A percentile compares a stretch with the other conserved stretches of the same genome.
These are phyloP conservation scores for Urocyon cinereoargenteus DNA, from an alignment of 2,797 vertebrate species.

Conservation along the genomic window DNA sequence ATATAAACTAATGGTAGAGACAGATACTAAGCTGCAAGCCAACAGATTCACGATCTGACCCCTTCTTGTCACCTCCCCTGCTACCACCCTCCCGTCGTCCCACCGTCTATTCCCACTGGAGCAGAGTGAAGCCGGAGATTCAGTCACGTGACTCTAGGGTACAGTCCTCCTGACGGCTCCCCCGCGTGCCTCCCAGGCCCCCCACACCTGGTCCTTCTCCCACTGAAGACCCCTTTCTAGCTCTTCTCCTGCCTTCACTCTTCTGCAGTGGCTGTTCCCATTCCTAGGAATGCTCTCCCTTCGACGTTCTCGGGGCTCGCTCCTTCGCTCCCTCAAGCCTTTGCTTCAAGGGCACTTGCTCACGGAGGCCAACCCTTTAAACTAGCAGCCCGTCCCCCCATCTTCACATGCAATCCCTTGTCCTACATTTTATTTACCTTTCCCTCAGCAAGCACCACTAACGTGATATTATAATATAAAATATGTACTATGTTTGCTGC, in stretches of 20 bases:
- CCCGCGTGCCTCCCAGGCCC: not conserved
- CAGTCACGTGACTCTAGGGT: not conserved
- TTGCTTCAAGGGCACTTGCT: not conserved
- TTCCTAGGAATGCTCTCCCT: not conserved
- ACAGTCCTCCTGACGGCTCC: fast-evolving
- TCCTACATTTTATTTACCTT: not conserved
- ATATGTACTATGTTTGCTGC: not conserved
- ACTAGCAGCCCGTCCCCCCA: fast-evolving
- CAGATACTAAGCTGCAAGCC: not conserved
- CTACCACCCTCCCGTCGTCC: fast-evolving
- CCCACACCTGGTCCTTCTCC: not conserved
- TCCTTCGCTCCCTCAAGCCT: not conserved
- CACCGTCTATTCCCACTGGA: not conserved
- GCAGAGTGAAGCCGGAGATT: not conserved
- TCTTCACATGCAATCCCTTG: not conserved
- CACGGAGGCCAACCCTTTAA: too few relatives aligned
- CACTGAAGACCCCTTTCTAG: too few relatives aligned
- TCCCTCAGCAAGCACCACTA: fast-evolving
- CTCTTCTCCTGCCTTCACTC: not conserved
- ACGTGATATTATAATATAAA: not conserved
- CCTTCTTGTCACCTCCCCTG: not conserved
- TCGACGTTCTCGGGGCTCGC: fast-evolving
- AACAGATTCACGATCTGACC: not conserved
- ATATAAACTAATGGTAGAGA: not conserved
- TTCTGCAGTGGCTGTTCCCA: not conserved